Percentiles rank a stretch among this genome's conserved stretches.
These are phyloP conservation scores for Uria aalge DNA, from an alignment of 2,113 vertebrate species.

Conservation along the genomic window DNA sequence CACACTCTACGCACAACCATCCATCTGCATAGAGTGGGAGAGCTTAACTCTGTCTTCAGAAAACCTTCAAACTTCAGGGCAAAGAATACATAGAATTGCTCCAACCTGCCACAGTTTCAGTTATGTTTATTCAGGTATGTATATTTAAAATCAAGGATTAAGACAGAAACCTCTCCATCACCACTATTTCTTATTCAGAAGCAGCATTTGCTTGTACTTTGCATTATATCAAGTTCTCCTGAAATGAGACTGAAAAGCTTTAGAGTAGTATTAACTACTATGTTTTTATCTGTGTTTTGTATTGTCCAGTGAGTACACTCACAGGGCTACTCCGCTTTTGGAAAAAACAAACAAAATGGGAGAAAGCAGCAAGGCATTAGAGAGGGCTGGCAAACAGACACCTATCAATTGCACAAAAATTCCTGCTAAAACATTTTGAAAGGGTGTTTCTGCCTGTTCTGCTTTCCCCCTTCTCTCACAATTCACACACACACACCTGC, in stretches of 20 bases:
- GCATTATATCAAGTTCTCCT: background rate
- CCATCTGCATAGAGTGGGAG: fast-evolving
- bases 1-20: fast-evolving
- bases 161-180: background rate
- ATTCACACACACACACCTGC: background rate
- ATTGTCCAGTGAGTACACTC: background rate
- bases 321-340: background rate
- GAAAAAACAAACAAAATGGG: background rate
- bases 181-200: background rate
- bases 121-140: background rate
- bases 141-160: background rate
- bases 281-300: background rate
- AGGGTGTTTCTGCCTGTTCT: background rate
- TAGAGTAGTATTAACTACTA: background rate
- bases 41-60: background rate
- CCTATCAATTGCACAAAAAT: background rate
- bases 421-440: background rate
- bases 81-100: background rate
- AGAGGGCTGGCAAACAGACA: background rate
- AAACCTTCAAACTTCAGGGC: background rate
- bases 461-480: background rate
- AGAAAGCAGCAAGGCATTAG: background rate
- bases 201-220: background rate
- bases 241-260: background rate
- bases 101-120: background rate